phyloP scores from a whole-genome alignment of 2,113 vertebrate species.

The Gallinago undulata region DNA sequence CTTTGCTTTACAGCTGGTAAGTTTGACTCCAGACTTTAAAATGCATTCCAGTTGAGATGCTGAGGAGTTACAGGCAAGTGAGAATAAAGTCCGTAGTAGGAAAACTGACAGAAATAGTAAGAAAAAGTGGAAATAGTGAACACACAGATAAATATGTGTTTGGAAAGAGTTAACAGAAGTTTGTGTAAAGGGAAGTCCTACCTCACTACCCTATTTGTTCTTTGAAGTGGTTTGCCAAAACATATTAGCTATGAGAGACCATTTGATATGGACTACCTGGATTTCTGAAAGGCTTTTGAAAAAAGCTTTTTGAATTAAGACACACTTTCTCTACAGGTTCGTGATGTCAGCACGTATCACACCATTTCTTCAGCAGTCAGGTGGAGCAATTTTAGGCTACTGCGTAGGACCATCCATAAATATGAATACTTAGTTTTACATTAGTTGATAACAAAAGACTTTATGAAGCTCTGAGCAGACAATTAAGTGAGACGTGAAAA shows the following conservation, averaged over 20 bases:
- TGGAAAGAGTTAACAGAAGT: not conserved
- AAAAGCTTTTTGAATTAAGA: too few species aligned
- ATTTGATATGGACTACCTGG: not conserved
- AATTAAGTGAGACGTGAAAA: not conserved
- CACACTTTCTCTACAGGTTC: not conserved
- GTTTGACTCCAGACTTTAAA: not conserved
- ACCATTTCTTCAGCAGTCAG: not conserved
- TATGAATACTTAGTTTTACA: not conserved
- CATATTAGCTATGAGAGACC: not conserved
- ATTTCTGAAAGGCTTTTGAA: not conserved
- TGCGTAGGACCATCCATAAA: not conserved
- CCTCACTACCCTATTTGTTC: not conserved
- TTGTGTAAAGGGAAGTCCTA: not conserved
- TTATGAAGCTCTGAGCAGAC: not conserved
- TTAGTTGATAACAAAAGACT: not conserved
- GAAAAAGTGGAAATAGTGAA: not conserved
- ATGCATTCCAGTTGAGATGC: not conserved
- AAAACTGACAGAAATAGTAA: not conserved
- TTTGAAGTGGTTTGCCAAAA: slow-evolving; percentile 19
- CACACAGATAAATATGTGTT: not conserved
- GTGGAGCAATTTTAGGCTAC: not conserved
- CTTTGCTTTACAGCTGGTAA: not conserved
- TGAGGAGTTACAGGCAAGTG: fast-evolving
- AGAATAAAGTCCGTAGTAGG: not conserved
- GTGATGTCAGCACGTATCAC: not conserved